Base-by-base conservation (phyloP, 2,797 vertebrate species). In the Steatocranus sp. region DNA sequence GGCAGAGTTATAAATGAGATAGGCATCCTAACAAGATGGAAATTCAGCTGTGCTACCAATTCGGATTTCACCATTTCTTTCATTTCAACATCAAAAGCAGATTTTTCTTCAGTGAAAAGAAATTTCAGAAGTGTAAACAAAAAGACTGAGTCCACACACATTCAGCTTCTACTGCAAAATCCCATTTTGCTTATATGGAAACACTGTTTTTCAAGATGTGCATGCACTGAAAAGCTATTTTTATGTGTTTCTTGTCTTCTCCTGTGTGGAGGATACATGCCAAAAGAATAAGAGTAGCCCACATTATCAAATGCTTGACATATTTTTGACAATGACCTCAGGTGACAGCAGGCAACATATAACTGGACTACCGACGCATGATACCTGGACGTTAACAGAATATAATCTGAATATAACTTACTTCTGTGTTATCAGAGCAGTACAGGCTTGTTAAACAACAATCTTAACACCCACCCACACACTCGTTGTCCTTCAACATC, bases 301-400 rank as follows among this genome's bases (percentile, higher is more conserved):
- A 70, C 41, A 18, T 27, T 27, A 27, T 43, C 66, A 70, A 17
- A 30, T 0, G 9, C 23, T 70, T 18, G 15, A 8, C 23, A 70
- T 46, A 46, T 70, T 46, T 27, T 46, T 46, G 6, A 46, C 23
- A 30, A 4, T 30, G 41, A 46, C 4, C 10, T 43, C 15, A 11
- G 41, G 15, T 70, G 23, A 30, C 41, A 30, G 15, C 6, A 46
- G 41, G 3, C 0, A 2, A 11, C 23, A 46, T 68, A 25, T 25
- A 66, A 61, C 9, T 41, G 0, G n/a, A 17, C 36, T 25, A 68
- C 38, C 8, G 5, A 9, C 1, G 0, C 23, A 6, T n/a, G 1
- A n/a, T 18, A 30, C 2, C 20, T 10, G 36, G 36, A 68, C 36
- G 2, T 25, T 43, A 66, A 43, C 38, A 68, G 38, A 68, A 68